These are phyloP conservation scores for Botia kubotai DNA, from an alignment of 2,797 vertebrate genomes.

Conservation along the genomic window DNA sequence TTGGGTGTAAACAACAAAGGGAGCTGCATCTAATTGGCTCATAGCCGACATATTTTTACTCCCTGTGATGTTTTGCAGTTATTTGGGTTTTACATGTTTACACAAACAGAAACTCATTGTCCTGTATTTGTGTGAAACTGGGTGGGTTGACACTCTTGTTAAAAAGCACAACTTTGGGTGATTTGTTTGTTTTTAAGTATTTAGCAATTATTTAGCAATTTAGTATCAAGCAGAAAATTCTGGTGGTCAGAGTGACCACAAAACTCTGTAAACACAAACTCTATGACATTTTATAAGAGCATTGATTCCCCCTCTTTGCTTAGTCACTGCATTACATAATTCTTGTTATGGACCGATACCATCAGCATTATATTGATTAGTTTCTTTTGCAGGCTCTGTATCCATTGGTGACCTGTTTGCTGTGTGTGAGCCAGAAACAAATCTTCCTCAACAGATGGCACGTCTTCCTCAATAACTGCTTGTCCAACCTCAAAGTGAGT, in stretches of 20 bases:
- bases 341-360: slow-evolving; percentile 2
- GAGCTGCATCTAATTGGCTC: not conserved
- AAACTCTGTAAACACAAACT: not conserved
- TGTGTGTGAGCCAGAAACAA: slow-evolving; percentile 98
- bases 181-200: slow-evolving; percentile 60
- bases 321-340: not conserved
- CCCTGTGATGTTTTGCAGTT: slow-evolving; percentile 53
- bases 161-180: not conserved
- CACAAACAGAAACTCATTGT: not conserved
- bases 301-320: not conserved
- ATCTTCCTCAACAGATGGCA: slow-evolving; percentile 98
- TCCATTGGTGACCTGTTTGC: slow-evolving; percentile 96
- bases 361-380: slow-evolving; percentile 8
- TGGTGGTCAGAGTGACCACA: not conserved
- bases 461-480: slow-evolving; percentile 98
- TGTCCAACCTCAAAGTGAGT: slow-evolving; percentile 97
- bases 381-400: slow-evolving; percentile 88
- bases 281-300: slow-evolving; percentile 1
- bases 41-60: slow-evolving; percentile 55
- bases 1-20: not conserved
- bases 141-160: not conserved
- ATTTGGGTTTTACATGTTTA: too few relatives aligned
- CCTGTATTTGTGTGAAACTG: not conserved
- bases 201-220: not conserved
- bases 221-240: not conserved